Base-by-base conservation (phyloP, 2,797 vertebrate species). In the Streptopelia turtur region DNA sequence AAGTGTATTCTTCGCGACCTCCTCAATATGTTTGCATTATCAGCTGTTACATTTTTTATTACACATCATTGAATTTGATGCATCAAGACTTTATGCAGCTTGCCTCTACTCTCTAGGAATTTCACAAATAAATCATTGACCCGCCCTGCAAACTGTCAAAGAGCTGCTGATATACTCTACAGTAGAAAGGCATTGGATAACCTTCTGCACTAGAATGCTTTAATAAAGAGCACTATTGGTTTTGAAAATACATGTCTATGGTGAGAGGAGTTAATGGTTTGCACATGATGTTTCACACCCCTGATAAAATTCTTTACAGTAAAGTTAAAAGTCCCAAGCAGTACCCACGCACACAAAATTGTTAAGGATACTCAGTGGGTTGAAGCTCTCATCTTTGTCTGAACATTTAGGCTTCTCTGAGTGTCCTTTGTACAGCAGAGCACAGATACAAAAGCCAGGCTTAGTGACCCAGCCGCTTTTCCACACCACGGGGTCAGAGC, bases 21-120 rank as follows among this genome's bases (percentile, higher is more conserved):
- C 64, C 78, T 87, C 93, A 87, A 71, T 77, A 68, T 23, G 21
- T 75, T 70, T 79, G 78, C 6, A 3, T 84, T 91, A 85, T 78
- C 87, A 86, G 82, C 61, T 65, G 24, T 43, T 89, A 57, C 31
- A 59, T 85, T 75, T 93, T 91, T 92, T 61, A 83, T 75, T 65
- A 35, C 69, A 76, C 72, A 37, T 89, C 84, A 72, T 18, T 83
- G 92, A 86, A 83, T 91, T 64, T 65, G 84, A 81, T 1, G 13
- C 87, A 91, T n/a, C 61, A 59, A 82, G 82, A 65, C 75, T 85
- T 89, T 30, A 33, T 2, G 5, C 83, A 75, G 82, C 53, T 85
- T 90, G 87, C 24, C 87, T 69, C 76, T 81, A 72, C 87, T 95
- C 61, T 94, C 94, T 52, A 93, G 92, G 91, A 93, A 96, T 90